phyloP scores from a whole-genome alignment of 35 echinoderm and acorn worm genomes.

The Ophiothrix spiculata region DNA sequence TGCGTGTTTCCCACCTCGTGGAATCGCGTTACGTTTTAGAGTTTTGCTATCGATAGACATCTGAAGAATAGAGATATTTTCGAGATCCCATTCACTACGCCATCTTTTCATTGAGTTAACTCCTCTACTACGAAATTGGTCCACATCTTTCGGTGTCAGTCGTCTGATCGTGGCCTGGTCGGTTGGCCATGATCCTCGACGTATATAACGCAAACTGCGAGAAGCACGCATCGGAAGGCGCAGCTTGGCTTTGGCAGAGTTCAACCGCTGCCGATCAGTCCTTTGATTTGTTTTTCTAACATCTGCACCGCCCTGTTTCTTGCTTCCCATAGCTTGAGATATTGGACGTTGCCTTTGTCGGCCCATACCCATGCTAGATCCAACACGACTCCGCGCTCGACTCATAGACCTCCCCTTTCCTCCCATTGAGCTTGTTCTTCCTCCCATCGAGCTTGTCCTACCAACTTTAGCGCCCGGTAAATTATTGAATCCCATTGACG shows the following conservation, averaged over 20 bases:
- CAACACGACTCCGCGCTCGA: neutral
- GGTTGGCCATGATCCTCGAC: neutral
- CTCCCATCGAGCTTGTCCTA: no score
- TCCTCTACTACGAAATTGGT: neutral
- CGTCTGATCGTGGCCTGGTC: neutral
- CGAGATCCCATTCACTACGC: neutral
- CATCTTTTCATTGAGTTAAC: slow-evolving; percentile 4
- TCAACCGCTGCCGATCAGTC: neutral
- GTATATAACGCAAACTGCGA: neutral
- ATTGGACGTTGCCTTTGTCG: neutral
- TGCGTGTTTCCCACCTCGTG: neutral
- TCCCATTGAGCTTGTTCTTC: neutral
- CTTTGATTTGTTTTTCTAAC: neutral
- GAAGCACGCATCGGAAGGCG: neutral
- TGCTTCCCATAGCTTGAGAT: neutral
- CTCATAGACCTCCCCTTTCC: neutral
- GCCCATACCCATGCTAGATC: neutral
- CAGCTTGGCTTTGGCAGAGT: neutral
- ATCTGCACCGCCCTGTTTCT: neutral
- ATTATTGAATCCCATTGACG: neutral
- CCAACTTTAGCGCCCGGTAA: neutral
- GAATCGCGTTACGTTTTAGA: neutral
- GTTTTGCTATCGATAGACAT: neutral
- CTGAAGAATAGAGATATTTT: neutral
- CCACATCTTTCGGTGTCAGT: neutral